Base-by-base conservation (phyloP, 2,888 invertebrate species). In the Drosophila suboccidentalis region DNA sequence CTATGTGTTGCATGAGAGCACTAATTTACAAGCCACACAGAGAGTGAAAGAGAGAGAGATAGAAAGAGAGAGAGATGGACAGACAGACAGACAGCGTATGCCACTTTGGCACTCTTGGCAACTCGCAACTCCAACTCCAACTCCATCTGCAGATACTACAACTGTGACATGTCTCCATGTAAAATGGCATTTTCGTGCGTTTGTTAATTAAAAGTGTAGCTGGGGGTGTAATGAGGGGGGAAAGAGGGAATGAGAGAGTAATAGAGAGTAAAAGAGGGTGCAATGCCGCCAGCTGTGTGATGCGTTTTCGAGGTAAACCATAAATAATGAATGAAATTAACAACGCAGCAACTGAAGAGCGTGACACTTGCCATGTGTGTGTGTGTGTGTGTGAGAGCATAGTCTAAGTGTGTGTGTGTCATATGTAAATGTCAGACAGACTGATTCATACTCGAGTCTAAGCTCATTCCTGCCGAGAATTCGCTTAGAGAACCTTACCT, bases 261-360 rank as follows among this genome's bases (percentile, higher is more conserved):
- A 5, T 19, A 3, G 29, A 5, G 13, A 15, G 34, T 34, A 22
- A 57, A 47, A 53, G 76, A 68, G 67, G 67, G 44, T 72, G 77
- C 73, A 75, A 62, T 73, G 73, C 60, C 59, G 55, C 73, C 75
- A 47, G 55, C 44, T 57, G 36, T 58, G 58, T 38, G 75, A 87
- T 86, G 82, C 82, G 80, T 81, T 87, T 83, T 83, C 85, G 90
- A 88, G 90, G 90, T 89, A 90, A 90, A 80, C 90, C 90, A 83
- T 90, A 89, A 90, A 90, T 90, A 90, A 90, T 90, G 90, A 90
- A 90, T 90, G 90, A 90, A 90, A 90, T 90, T 90, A 90, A 90
- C 90, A 90, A 82, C 74, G 74, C 78, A 68, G 57, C 60, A 60
- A 60, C 78, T 73, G 68, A 75, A 78, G 74, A 73, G 68, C 63